These are phyloP conservation scores for Norana najaformis DNA, from an alignment of 2,888 invertebrate genomes.

Conservation along the genomic window DNA sequence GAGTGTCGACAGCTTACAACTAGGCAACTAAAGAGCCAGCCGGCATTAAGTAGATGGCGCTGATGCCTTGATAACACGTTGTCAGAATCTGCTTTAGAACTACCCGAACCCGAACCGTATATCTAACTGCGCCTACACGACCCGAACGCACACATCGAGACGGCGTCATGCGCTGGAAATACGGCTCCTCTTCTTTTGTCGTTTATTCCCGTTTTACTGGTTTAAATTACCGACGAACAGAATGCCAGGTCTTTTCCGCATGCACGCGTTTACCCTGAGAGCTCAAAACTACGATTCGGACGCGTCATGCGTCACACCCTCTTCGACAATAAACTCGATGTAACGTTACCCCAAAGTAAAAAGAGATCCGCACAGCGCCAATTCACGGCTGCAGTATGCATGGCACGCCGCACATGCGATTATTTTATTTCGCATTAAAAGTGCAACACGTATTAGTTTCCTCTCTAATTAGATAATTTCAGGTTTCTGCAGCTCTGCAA, in stretches of 20 bases:
- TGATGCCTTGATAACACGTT: background rate
- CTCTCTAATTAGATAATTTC: background rate
- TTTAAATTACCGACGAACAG: background rate
- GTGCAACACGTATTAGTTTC: background rate
- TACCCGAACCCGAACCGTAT: background rate
- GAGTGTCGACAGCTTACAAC: background rate
- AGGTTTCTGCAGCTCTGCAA: background rate
- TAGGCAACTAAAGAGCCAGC: background rate
- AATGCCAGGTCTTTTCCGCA: background rate
- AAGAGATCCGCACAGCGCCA: background rate
- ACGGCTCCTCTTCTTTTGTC: background rate
- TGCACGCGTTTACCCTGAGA: background rate
- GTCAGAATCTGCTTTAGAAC: slow-evolving; percentile 1
- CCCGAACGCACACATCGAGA: background rate
- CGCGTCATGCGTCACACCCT: background rate
- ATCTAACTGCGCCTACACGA: background rate
- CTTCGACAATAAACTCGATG: background rate
- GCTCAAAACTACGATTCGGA: background rate
- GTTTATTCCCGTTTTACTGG: background rate
- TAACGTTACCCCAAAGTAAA: background rate
- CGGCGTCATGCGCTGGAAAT: background rate
- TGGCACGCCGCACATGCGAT: background rate
- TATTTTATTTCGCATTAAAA: slow-evolving; percentile 13
- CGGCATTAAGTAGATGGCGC: background rate
- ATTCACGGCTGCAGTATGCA: background rate